These are phyloP conservation scores for Polypterus bichir DNA, from an alignment of 2,113 vertebrate genomes.

Conservation along the genomic window DNA sequence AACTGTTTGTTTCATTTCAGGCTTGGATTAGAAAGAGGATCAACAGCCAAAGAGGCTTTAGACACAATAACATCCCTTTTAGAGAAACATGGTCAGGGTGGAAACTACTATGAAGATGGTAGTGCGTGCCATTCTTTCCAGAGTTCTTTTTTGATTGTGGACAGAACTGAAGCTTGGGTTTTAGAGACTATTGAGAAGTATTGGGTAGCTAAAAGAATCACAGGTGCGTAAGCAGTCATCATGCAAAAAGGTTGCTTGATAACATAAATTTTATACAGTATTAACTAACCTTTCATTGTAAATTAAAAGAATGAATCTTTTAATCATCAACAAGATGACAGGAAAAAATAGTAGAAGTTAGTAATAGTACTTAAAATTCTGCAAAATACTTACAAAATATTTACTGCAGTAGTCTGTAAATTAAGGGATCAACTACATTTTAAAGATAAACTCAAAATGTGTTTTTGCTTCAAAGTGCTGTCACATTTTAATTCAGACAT, in stretches of 20 bases:
- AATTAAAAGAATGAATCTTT: not conserved
- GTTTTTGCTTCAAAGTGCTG: too few relatives aligned
- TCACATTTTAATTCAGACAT: too few relatives aligned
- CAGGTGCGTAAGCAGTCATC: slow-evolving; percentile 38
- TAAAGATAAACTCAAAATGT: too few relatives aligned
- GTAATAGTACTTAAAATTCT: too few relatives aligned
- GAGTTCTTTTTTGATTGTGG: slow-evolving; percentile 53
- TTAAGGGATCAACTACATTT: too few relatives aligned
- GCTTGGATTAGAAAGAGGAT: slow-evolving; percentile 59
- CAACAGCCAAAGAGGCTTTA: slow-evolving; percentile 54
- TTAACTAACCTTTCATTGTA: too few relatives aligned
- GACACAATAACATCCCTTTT: slow-evolving; percentile 53
- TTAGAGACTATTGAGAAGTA: slow-evolving; percentile 59
- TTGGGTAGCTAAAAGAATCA: slow-evolving; percentile 60
- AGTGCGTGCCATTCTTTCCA: slow-evolving; percentile 48
- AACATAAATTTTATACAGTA: too few relatives aligned
- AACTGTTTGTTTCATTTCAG: slow-evolving; percentile 22
- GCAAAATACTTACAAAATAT: too few relatives aligned
- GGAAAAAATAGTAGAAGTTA: too few relatives aligned
- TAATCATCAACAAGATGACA: too few relatives aligned
- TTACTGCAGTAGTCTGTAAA: too few relatives aligned
- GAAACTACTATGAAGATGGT: slow-evolving; percentile 58
- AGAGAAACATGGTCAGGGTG: slow-evolving; percentile 60
- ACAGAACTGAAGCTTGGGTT: slow-evolving; percentile 57
- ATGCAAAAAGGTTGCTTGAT: not conserved